Percentiles rank a stretch among this genome's conserved stretches.
phyloP scores from a whole-genome alignment of 2,113 vertebrate species.

The Macaca mulatta region DNA sequence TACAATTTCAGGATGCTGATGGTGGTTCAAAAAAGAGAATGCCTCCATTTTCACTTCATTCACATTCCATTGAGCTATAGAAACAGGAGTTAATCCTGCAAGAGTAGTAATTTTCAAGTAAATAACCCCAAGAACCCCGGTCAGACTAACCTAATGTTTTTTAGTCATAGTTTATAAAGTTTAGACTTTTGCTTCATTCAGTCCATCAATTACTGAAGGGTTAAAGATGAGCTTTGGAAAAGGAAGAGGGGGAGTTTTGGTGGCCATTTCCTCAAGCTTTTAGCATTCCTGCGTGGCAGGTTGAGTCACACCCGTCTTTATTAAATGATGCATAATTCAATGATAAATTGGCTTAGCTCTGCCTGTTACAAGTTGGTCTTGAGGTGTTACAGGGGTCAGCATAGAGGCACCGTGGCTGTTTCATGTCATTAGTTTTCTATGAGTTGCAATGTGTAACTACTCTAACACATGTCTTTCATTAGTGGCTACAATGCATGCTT shows the following conservation, averaged over 20 bases:
- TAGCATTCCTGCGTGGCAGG: conserved; percentile 53
- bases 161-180: conserved; percentile 52
- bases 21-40: background rate
- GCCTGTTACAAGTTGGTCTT: conserved; percentile 73
- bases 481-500: conserved; percentile 76
- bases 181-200: conserved; percentile 32
- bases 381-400: conserved; percentile 76
- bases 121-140: background rate
- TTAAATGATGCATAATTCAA: conserved; percentile 81
- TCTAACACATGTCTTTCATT: conserved; percentile 80
- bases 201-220: conserved; percentile 29
- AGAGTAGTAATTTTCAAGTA: conserved; percentile 37
- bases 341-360: conserved; percentile 82
- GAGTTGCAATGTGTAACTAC: conserved; percentile 68
- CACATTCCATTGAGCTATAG: background rate
- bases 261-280: conserved; percentile 60
- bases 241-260: background rate
- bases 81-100: conserved; percentile 22
- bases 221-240: conserved; percentile 67
- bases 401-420: conserved; percentile 67
- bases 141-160: conserved; percentile 32
- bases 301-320: conserved; percentile 76
- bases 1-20: background rate
- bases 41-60: background rate
- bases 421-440: conserved; percentile 79